Evolutionary conservation across 37 sponge, comb jelly and placozoan species (phyloP).

Genomic region (Cladorhizidae sp.): DNA sequence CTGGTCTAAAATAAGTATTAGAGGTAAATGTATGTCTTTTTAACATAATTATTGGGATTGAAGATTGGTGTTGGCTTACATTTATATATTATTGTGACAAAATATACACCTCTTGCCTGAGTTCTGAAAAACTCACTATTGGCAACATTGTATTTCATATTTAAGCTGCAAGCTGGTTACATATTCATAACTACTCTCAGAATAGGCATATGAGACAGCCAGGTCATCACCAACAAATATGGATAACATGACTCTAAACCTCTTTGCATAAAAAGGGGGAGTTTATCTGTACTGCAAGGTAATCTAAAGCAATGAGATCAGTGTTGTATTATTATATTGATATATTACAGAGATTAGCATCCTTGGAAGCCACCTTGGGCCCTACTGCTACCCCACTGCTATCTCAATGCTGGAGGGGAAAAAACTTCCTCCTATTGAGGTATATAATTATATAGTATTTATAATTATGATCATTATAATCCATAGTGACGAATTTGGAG

Average conservation of each 20-base stretch:
- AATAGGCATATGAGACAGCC: no score
- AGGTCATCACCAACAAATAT: no score
- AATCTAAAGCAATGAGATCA: background rate
- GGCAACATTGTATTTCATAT: no score
- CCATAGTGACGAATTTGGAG: background rate
- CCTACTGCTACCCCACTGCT: slow-evolving; percentile 65
- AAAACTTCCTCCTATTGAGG: slow-evolving; percentile 62
- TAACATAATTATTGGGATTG: no score
- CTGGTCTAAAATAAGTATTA: slow-evolving; percentile 75
- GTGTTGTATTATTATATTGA: background rate
- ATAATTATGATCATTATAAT: background rate
- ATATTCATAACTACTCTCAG: no score
- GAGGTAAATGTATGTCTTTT: slow-evolving; percentile 37
- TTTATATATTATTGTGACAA: no score
- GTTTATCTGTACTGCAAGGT: background rate
- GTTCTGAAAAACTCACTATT: no score
- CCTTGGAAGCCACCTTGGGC: slow-evolving; percentile 62
- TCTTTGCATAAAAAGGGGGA: background rate
- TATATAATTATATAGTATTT: slow-evolving; percentile 3
- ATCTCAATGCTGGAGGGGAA: slow-evolving; percentile 77
- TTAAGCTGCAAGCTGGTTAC: no score
- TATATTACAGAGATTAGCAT: slow-evolving; percentile 58
- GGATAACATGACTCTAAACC: background rate
- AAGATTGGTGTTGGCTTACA: no score
- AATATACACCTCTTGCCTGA: no score